Conservation (phyloP, 2,113 vertebrate species). For the Cyprinodon brontotheroides region DNA sequence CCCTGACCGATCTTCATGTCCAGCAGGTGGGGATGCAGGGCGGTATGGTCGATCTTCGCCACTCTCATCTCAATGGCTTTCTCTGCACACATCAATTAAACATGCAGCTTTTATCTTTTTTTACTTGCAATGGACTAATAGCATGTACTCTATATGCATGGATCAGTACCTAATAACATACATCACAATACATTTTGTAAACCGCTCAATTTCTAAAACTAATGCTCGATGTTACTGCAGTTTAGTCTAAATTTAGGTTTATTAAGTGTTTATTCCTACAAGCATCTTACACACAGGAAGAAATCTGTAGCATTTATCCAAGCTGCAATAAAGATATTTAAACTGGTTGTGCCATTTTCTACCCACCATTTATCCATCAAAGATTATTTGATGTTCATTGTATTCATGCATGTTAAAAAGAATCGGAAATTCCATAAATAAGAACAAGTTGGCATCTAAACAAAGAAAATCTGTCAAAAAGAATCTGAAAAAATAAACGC, state of each 20-base stretch:
- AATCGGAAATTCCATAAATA: not conserved
- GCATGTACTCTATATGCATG: too few species aligned
- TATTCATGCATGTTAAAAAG: not conserved
- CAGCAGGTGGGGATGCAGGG: conserved; percentile 94
- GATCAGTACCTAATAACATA: too few species aligned
- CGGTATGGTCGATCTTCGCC: conserved; percentile 96
- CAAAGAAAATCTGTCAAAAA: conserved; percentile 20
- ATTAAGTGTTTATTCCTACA: too few species aligned
- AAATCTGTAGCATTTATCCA: not conserved
- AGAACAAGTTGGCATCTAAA: conserved; percentile 28
- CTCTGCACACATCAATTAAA: conserved; percentile 76
- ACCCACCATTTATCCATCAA: not conserved
- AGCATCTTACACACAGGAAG: too few species aligned
- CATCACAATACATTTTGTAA: too few species aligned
- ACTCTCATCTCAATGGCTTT: conserved; percentile 94
- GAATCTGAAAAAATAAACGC: conserved; percentile 19
- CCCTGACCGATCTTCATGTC: conserved; percentile 99
- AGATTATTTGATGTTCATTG: not conserved
- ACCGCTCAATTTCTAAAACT: too few species aligned
- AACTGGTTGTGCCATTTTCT: not conserved
- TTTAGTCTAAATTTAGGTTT: too few species aligned
- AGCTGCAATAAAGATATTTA: not conserved
- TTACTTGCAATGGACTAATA: too few species aligned
- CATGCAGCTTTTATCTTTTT: not conserved
- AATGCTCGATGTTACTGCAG: too few species aligned